These are phyloP conservation scores for Caenorhabditis sulstoni DNA, from an alignment of 2,888 invertebrate genomes.

Conservation along the genomic window DNA sequence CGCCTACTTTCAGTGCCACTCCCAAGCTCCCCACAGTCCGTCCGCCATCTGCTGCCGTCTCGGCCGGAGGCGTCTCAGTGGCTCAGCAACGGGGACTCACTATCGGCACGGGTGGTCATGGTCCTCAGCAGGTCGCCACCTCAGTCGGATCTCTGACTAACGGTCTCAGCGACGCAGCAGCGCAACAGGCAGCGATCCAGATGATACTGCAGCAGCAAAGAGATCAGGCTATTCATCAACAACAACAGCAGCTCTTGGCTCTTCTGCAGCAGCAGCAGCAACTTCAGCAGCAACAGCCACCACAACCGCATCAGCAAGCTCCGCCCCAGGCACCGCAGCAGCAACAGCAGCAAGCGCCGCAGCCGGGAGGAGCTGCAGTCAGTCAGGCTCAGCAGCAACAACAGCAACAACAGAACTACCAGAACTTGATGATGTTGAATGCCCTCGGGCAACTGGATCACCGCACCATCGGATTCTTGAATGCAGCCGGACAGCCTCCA, in stretches of 20 bases:
- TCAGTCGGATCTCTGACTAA: conserved; percentile 51
- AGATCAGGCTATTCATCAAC: conserved; percentile 26
- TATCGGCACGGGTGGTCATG: too few species aligned
- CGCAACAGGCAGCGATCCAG: conserved; percentile 40
- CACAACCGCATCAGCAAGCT: conserved; percentile 25
- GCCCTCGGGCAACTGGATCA: background rate
- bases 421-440: background rate
- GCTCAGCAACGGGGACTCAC: background rate
- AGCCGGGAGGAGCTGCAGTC: background rate
- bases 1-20: background rate
- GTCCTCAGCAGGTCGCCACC: background rate
- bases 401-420: background rate
- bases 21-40: conserved; percentile 42
- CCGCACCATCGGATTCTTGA: background rate
- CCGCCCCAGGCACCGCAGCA: conserved; percentile 32
- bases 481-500: background rate
- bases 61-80: background rate
- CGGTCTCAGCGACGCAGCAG: conserved; percentile 45
- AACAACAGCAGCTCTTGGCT: conserved; percentile 23
- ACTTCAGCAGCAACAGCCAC: conserved; percentile 20
- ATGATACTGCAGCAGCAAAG: conserved; percentile 12
- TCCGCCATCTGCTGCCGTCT: conserved; percentile 33
- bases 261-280: conserved; percentile 50
- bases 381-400: conserved; percentile 15
- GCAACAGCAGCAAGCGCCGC: conserved; percentile 43